Base-by-base conservation (phyloP, 2,113 vertebrate genomes). In the Pelvicachromis taeniatus region DNA sequence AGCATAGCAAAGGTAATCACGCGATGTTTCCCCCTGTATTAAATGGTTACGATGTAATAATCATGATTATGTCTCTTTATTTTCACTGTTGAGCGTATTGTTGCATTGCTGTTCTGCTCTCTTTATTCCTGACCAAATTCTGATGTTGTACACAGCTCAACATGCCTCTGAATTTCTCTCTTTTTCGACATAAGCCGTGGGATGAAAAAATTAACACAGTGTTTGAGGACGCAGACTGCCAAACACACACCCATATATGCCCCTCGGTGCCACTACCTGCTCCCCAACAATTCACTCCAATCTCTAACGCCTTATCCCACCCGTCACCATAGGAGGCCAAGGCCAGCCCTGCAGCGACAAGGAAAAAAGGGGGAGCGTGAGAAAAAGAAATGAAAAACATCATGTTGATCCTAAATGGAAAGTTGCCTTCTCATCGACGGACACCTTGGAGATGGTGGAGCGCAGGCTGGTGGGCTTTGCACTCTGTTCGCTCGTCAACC, bases 11-110 rank as follows among this genome's bases (percentile, higher is more conserved):
- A 70, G 82, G 86, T 87, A 87, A 85, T 52, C 86, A 90, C 50
- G 48, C 73, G 6, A 42, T 87, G 87, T 90, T 91, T 77, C 40
- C 81, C 87, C 91, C 86, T 92, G 88, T 91, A 92, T 92, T 87
- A 75, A 92, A 93, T 88, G 87, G 87, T 88, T 85, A 83, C 86
- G 40, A 81, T 90, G 87, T 93, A 85, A 90, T 89, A 90, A 88
- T 87, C 89, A 85, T 87, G 80, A 92, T 90, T 88, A 82, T 81
- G 85, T 88, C 83, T 87, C 63, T 61, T 82, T 84, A 86, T 87
- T 84, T 78, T 70, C 50, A 80, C 73, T 70, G 61, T 89, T 82
- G 54, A 77, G 73, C 78, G 40, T 91, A 56, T 80, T 23, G 82
- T 86, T 75, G 59, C 81, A 23, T 87, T 80, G 77, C 80, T 73